Evolutionary conservation across 2,113 vertebrate genomes (phyloP).

Genomic region (Sorex araneus): DNA sequence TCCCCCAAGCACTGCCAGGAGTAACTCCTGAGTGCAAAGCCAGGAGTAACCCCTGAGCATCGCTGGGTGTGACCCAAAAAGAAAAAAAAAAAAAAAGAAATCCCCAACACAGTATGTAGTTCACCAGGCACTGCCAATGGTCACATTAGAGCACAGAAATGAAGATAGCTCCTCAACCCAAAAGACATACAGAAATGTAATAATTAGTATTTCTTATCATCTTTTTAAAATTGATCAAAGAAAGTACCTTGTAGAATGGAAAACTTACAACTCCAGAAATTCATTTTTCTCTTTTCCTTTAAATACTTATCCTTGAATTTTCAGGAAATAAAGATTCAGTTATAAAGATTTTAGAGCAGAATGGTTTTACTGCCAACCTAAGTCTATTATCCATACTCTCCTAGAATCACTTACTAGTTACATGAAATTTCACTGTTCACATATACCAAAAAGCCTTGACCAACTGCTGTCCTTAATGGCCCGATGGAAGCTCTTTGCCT

Average conservation of each 20-base stretch:
- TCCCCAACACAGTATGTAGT: too few relatives aligned
- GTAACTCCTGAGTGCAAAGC: too few relatives aligned
- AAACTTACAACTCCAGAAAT: background rate
- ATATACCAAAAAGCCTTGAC: background rate
- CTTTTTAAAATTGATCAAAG: background rate
- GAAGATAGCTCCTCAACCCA: background rate
- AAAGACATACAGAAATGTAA: background rate
- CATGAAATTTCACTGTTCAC: background rate
- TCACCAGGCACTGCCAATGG: too few relatives aligned
- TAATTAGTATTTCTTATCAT: background rate
- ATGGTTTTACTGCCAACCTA: background rate
- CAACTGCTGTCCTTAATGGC: background rate
- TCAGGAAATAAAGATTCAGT: background rate
- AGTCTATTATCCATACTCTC: background rate
- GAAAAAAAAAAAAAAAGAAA: too few relatives aligned
- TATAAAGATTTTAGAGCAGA: too few relatives aligned
- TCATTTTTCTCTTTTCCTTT: background rate
- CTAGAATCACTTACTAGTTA: conserved; percentile 4
- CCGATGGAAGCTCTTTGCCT: background rate
- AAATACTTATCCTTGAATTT: background rate
- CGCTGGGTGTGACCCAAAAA: too few relatives aligned
- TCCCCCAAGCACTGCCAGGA: too few relatives aligned
- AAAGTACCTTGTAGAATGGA: background rate
- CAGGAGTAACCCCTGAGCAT: too few relatives aligned
- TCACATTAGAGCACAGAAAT: background rate